phyloP scores from a whole-genome alignment of 2,113 vertebrate species.

The Arenaria interpres region DNA sequence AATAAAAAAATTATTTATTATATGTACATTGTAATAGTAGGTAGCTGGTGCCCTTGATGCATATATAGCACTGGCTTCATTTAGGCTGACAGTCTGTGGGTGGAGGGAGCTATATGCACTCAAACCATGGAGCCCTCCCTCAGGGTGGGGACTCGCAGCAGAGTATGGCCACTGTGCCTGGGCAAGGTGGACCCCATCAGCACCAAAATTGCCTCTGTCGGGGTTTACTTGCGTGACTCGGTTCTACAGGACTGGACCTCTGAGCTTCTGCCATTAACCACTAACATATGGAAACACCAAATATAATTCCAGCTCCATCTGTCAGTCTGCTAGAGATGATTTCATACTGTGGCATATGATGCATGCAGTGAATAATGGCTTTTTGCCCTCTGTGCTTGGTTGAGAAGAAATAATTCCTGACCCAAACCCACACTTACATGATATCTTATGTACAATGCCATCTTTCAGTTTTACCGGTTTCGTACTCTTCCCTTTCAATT shows the following conservation, averaged over 20 bases:
- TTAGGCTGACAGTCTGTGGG: not conserved
- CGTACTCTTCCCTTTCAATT: not conserved
- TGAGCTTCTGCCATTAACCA: not conserved
- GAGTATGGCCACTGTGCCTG: not conserved
- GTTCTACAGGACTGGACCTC: not conserved
- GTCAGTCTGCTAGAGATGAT: not conserved
- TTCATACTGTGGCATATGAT: not conserved
- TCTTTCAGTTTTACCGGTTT: not conserved
- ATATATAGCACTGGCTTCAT: not conserved
- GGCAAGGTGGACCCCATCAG: not conserved
- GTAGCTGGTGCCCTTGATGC: not conserved
- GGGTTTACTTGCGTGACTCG: fast-evolving
- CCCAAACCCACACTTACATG: not conserved
- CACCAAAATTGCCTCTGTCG: not conserved
- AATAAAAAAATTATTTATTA: not conserved
- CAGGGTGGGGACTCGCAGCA: not conserved
- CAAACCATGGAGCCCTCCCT: not conserved
- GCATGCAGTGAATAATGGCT: not conserved
- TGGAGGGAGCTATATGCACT: not conserved
- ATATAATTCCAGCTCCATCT: not conserved
- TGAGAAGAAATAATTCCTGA: not conserved
- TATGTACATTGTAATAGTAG: not conserved
- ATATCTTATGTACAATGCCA: not conserved
- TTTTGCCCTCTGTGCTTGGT: not conserved
- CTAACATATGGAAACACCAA: not conserved